Evolutionary conservation across 2,113 vertebrate genomes (phyloP), one percentile per base, ranked within the genome.

Genomic region (Chrysochloris asiatica): DNA sequence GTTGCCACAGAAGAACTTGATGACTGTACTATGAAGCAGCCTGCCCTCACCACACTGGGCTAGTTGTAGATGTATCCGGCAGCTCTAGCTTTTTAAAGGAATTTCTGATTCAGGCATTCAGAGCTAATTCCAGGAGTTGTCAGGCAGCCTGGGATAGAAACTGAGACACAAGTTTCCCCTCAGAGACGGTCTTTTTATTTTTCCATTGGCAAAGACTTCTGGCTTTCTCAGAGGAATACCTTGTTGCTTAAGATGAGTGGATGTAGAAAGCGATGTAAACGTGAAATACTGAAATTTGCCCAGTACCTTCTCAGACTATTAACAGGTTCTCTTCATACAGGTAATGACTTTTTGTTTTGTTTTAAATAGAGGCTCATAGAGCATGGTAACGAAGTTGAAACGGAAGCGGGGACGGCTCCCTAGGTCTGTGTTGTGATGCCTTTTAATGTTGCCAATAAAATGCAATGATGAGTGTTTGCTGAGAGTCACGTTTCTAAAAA

Each of bases 211-310:
- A 67, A 76, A 95, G 96, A 93, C 94, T 95, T 24, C 89, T n/a
- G 97, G 96, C 97, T 95, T 84, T 92, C 92, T 92, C 93, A 71
- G 96, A 98, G 97, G 97, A 94, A 94, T 95, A 93, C 93, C 94
- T n/a, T 71, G 1, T 79, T 95, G 97, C 97, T 95, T 97, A 98
- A 98, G 96, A 99, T 99, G 99, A 99, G 98, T 93, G 98, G 99
- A 98, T 99, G 99, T 98, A 98, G 99, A 96, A 99, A 98, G 97
- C 98, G 99, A 86, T 99, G 99, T 98, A 99, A 99, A 97, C 98
- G 99, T 83, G 99, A 99, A 97, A 98, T 99, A 93, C 88, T 99
- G 97, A 99, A 99, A 98, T 99, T 99, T 96, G 99, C 99, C 94
- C 99, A 99, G 97, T 99, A 99, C 96, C 98, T 99, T 94, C 99